Evolutionary conservation across 2,888 invertebrate genomes (phyloP).

Genomic region (Ypsolopha sequella): DNA sequence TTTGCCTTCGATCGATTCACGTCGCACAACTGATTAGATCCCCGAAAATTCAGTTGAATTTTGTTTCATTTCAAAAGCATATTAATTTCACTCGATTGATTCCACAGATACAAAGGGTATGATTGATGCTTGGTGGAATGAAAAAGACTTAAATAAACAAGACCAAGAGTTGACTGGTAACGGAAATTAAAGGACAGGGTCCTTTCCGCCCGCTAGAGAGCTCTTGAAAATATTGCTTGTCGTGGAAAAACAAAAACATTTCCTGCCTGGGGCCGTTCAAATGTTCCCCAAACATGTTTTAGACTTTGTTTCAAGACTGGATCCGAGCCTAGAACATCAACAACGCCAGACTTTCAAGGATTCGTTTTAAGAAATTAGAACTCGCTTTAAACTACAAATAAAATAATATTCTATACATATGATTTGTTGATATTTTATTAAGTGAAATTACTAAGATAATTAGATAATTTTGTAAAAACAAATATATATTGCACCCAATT

Average conservation of each 20-base stretch:
- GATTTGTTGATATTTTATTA: too few relatives aligned
- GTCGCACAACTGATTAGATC: background rate
- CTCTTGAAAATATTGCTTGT: background rate
- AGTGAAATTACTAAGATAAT: too few relatives aligned
- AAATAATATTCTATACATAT: too few relatives aligned
- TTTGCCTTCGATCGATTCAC: too few relatives aligned
- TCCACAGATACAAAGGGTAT: conserved; percentile 8
- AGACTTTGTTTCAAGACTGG: too few relatives aligned
- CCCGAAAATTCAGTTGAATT: background rate
- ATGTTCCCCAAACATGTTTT: too few relatives aligned
- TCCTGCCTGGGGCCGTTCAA: background rate
- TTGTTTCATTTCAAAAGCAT: background rate
- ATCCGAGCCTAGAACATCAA: too few relatives aligned
- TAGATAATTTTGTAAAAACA: too few relatives aligned
- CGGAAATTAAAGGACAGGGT: conserved; percentile 49
- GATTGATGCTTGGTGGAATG: conserved; percentile 18
- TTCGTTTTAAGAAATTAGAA: too few relatives aligned
- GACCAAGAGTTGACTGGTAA: conserved; percentile 21
- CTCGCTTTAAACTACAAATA: too few relatives aligned
- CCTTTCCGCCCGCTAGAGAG: conserved; percentile 18
- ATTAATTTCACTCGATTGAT: background rate
- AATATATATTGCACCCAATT: too few relatives aligned
- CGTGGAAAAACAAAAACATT: background rate
- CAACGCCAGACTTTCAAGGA: too few relatives aligned
- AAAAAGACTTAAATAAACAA: conserved; percentile 35